Conservation (phyloP, 2,113 vertebrate genomes). For the Orientallactaga bullata region DNA sequence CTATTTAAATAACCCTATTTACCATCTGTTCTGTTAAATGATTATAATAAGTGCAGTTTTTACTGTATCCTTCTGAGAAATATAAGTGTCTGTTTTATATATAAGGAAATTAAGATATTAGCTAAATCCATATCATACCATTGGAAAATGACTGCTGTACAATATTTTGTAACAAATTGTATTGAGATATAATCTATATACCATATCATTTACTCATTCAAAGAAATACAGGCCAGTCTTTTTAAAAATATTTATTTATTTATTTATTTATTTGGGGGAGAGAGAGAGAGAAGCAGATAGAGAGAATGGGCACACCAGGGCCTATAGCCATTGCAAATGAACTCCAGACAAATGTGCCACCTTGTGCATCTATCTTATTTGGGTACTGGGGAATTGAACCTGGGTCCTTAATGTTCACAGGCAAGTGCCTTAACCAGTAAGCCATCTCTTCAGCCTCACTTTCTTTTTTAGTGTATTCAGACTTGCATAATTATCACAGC, state of each 20-base stretch:
- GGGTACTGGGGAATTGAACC: no score
- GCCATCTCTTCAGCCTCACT: no score
- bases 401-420: no score
- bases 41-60: constrained; percentile 18
- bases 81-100: neutral
- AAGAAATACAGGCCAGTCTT: neutral
- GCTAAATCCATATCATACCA: neutral
- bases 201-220: constrained; percentile 2
- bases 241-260: neutral
- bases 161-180: constrained; percentile 41
- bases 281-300: no score
- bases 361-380: no score
- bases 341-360: no score
- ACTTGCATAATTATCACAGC: neutral
- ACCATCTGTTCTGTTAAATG: neutral
- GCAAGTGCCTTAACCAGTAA: no score
- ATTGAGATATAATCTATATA: constrained; percentile 30
- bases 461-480: neutral
- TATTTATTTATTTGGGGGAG: no score
- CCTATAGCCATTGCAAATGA: no score
- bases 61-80: neutral
- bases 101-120: constrained; percentile 44
- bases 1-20: constrained; percentile 31
- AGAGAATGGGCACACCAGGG: no score
- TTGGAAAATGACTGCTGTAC: constrained; percentile 4